Evolutionary conservation across 2,797 vertebrate species (phyloP).

Genomic region (Argentina silus): DNA sequence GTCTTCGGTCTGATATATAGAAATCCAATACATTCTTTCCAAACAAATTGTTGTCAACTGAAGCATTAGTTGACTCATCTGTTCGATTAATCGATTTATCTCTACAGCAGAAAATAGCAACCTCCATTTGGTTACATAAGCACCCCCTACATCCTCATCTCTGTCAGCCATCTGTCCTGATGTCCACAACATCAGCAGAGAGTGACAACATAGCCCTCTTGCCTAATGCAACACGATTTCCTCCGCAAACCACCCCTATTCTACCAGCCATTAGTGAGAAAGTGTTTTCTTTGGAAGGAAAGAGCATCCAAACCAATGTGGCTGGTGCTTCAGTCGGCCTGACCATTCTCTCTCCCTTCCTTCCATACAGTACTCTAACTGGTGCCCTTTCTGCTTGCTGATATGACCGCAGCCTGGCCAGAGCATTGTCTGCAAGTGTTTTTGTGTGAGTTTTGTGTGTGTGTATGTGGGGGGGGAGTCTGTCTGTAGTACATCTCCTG

Average conservation of each 20-base stretch:
- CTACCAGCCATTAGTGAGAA: conserved; percentile 53
- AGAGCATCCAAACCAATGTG: neutral
- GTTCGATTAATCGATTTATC: too few relatives aligned
- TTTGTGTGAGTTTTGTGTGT: neutral
- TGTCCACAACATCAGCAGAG: conserved; percentile 24
- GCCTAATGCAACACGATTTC: conserved; percentile 60
- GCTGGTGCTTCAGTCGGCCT: neutral
- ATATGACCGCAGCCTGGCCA: neutral
- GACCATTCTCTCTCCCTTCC: neutral
- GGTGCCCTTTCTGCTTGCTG: neutral
- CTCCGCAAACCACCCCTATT: conserved; percentile 37
- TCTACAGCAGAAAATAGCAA: neutral
- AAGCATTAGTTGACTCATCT: too few relatives aligned
- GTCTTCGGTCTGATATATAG: too few relatives aligned
- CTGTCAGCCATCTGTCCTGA: conserved; percentile 38
- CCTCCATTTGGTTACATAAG: conserved; percentile 5
- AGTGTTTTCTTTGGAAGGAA: conserved; percentile 50
- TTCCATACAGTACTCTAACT: neutral
- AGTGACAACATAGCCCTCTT: conserved; percentile 36
- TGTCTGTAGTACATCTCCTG: conserved; percentile 38
- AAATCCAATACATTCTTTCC: too few relatives aligned
- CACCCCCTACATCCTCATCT: neutral
- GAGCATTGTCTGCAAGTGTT: neutral
- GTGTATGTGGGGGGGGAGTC: neutral
- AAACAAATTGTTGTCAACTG: too few relatives aligned